Evolutionary conservation across 2,797 vertebrate genomes (phyloP), one percentile per base, ranked within the genome.

Genomic region (Cossypha caffra): DNA sequence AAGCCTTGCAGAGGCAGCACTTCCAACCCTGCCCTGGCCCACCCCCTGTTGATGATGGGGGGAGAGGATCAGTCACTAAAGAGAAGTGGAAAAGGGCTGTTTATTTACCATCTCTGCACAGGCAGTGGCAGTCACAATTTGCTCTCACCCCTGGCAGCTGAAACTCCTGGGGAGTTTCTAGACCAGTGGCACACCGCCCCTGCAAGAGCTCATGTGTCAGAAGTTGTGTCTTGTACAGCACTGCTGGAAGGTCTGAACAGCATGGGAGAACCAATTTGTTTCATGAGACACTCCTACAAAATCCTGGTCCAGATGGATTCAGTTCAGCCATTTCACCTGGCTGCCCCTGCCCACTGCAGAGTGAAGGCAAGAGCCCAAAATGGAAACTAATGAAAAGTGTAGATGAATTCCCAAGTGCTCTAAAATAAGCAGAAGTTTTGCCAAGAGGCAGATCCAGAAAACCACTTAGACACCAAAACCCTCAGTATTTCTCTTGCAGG

Each of bases 31-130:
- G 33, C 10, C 37, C 47, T 86, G 59, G 16, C 10, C 40, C 25
- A 58, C 4, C 25, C 19, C 26, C 35, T 0, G 31, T 1, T 57
- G 84, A 61, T 1, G 1, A 0, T 31, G 28, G 0, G 1, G 14
- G 5, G 15, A 76, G n/a, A 71, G 12, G 35, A 82, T n/a, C 54
- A n/a, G 37, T 31, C 51, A 12, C 38, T 63, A 8, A 64, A 55
- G 37, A 74, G 50, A 50, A 79, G 10, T 18, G 25, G 33, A 19
- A 76, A 69, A 78, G 31, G 12, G 31, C 38, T 67, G 63, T 15
- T 59, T 85, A 33, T 82, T 95, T 76, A 55, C 28, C 48, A 40
- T 40, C 57, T 85, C 78, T 61, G 42, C 57, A 42, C 14, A 63
- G 47, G 47, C 47, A 77, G 18, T 7, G 68, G 43, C 62, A 20